Evolutionary conservation across 2,113 vertebrate genomes (phyloP), one percentile per base, ranked within the genome.

Genomic region (Ictalurus furcatus): DNA sequence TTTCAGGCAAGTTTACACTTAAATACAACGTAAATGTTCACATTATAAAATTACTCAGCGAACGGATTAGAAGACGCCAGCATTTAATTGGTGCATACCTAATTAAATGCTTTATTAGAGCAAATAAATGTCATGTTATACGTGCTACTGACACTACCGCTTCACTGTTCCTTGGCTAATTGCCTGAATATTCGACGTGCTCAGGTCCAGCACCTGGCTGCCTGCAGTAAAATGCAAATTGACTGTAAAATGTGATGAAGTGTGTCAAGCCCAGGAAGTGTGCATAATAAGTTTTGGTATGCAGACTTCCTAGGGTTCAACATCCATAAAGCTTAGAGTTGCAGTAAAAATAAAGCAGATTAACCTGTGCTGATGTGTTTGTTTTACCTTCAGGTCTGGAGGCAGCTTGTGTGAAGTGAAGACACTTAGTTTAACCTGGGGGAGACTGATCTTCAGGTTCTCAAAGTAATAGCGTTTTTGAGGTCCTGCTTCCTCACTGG

Each of bases 381-480:
- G 9, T 48, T 58, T 85, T 94, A 99, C 98, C 98, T 99, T 98
- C 7, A 99, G 97, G 78, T 99, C 98, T 86, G 97, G 89, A 0
- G 98, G 97, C 0, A 99, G 95, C 90, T 99, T 99, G 94, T 95
- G 97, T 63, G 98, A 98, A n/a, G 98, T 99, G 92, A 99, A 97
- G 89, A 99, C 97, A 0, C 98, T 99, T 91, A 99, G 91, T 91
- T 98, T 99, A 91, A 99, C 96, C 92, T 99, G 98, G 4, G 98
- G 98, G 1, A 99, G 91, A n/a, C 96, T 98, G 88, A 99, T 99
- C 93, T 99, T 99, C 90, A 99, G 95, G 90, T 99, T 99, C 94
- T 99, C 98, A 93, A 99, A 99, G 92, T 99, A 99, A 93, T 98
- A 99, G 0, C 97, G 96, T 82, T 96, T 96, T 1, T 94, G 96